A percentile compares a stretch with the other conserved stretches of the same genome.
Evolutionary conservation across 1,140 invertebrate genomes (phyloP).

Genomic region (Chironomus striatipennis): DNA sequence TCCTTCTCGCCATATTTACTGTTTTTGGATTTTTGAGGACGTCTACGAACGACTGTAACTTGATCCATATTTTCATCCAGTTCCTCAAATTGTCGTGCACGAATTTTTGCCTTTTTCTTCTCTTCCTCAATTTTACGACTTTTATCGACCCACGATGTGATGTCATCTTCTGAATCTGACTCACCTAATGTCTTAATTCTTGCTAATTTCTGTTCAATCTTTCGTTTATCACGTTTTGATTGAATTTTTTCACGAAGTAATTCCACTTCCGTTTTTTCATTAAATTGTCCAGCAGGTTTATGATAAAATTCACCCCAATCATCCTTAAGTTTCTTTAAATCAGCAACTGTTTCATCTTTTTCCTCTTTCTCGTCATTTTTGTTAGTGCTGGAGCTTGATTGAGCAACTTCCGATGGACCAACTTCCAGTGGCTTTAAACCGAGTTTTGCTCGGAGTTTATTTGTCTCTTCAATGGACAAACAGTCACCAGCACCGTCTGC

Average conservation of each 20-base stretch:
- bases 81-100: slow-evolving; percentile 89
- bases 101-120: slow-evolving; percentile 67
- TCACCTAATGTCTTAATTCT: slow-evolving; percentile 60
- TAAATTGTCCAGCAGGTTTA: slow-evolving; percentile 77
- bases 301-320: slow-evolving; percentile 88
- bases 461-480: slow-evolving; percentile 84
- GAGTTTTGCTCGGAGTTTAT: slow-evolving; percentile 82
- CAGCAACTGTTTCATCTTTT: slow-evolving; percentile 39
- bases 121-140: slow-evolving; percentile 68
- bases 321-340: slow-evolving; percentile 55
- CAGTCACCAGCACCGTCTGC: slow-evolving; percentile 46
- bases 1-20: slow-evolving; percentile 57
- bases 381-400: slow-evolving; percentile 29
- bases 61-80: slow-evolving; percentile 93
- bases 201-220: slow-evolving; percentile 60
- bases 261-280: slow-evolving; percentile 65
- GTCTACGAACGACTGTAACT: slow-evolving; percentile 72
- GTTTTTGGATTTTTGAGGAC: slow-evolving; percentile 38
- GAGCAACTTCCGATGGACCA: slow-evolving; percentile 39
- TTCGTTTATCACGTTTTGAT: slow-evolving; percentile 67
- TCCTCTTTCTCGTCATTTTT: slow-evolving; percentile 27
- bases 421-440: slow-evolving; percentile 88
- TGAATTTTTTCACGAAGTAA: slow-evolving; percentile 75
- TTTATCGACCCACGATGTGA: slow-evolving; percentile 71
- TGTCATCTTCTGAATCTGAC: slow-evolving; percentile 65